These are phyloP conservation scores for Distichodus sexfasciatus DNA, from an alignment of 2,797 vertebrate species.

Conservation along the genomic window DNA sequence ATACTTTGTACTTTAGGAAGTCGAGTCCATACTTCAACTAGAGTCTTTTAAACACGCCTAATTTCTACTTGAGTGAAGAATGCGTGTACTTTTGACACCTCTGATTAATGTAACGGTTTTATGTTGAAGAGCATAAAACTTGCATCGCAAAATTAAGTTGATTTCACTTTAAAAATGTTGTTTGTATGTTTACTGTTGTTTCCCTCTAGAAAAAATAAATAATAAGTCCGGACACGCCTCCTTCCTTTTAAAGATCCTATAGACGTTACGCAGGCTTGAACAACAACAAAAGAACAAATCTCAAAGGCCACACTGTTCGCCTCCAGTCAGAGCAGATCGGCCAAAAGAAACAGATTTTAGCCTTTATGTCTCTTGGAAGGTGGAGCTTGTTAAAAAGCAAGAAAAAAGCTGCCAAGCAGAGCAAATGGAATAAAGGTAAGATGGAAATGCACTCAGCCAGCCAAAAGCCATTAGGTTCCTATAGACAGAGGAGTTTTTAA, in stretches of 20 bases:
- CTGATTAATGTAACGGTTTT: too few relatives aligned
- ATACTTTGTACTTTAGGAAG: too few relatives aligned
- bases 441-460: conserved; percentile 2
- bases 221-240: not conserved
- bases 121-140: too few relatives aligned
- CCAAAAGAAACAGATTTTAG: not conserved
- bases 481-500: not conserved
- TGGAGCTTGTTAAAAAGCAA: not conserved
- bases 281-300: not conserved
- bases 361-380: not conserved
- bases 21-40: too few relatives aligned
- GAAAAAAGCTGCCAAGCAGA: not conserved
- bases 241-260: not conserved
- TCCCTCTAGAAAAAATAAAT: not conserved
- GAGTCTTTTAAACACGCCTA: too few relatives aligned
- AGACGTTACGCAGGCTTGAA: not conserved
- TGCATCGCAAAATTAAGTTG: too few relatives aligned
- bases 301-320: not conserved
- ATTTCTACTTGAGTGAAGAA: too few relatives aligned
- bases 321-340: not conserved
- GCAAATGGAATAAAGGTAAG: not conserved
- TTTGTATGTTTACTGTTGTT: not conserved
- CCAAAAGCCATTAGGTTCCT: not conserved
- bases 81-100: too few relatives aligned
- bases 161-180: too few relatives aligned